Base-by-base conservation (phyloP, 2,113 vertebrate species). In the Telmatochromis bifrenatus region DNA sequence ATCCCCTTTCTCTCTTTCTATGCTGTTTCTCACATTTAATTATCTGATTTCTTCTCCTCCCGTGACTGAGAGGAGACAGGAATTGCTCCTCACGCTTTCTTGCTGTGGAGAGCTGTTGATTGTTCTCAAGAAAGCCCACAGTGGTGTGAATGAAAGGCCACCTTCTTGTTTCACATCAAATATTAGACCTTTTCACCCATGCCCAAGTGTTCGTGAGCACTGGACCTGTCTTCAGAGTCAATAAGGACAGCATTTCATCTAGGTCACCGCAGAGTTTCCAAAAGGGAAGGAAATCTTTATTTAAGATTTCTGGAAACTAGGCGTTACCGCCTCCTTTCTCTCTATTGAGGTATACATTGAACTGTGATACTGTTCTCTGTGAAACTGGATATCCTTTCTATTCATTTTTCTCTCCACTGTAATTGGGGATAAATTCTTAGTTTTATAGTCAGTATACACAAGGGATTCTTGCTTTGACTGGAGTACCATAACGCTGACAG, bases 1-100 rank as follows among this genome's bases (percentile, higher is more conserved):
- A 90, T 81, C 92, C 95, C 95, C 96, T 95, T 93, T 94, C 95
- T 94, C 95, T 93, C 94, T 96, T 95, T 92, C 84, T 83, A 90
- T 39, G 94, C 94, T 89, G 94, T 96, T 97, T 97, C 97, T 97
- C 97, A 97, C 97, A 97, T 99, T 98, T 98, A 97, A 98, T 98
- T 97, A 98, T 97, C 97, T 97, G 96, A 96, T 97, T 96, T 97
- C 96, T 94, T 96, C 94, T 96, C 96, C 96, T 97, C 96, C 97
- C 87, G 93, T 91, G 93, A 96, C 96, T 97, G 96, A 94, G 94
- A 96, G 95, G 96, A 97, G 97, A 98, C 97, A 96, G 95, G 97
- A 96, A 97, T 97, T 95, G 96, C 96, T 96, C 94, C 96, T 96
- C 91, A 60, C 87, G 87, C 97, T 95, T 91, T 96, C 96, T 97